Base-by-base conservation (phyloP, 2,113 vertebrate genomes). In the Elgaria multicarinata region DNA sequence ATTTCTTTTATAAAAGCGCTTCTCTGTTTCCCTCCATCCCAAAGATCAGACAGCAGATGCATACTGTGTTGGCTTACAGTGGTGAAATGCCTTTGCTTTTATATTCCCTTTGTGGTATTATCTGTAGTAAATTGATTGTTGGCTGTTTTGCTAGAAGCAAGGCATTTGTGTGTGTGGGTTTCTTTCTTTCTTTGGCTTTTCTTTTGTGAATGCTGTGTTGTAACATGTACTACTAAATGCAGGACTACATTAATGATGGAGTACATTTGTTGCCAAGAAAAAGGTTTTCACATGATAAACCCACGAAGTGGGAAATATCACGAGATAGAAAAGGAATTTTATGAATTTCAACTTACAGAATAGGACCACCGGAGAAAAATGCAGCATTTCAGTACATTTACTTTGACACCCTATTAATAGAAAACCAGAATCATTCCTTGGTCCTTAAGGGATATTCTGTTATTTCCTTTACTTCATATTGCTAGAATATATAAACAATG, bases 111-210 rank as follows among this genome's bases (percentile, higher is more conserved):
- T 82, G 53, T 85, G 55, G 42, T 88, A 5, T 50, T 72, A 87
- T 76, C 36, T 91, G 42, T 87, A 62, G 64, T 55, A 84, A 87
- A 64, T 81, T 91, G 85, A 82, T 46, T 83, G n/a, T 87, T 50
- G 66, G 75, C 72, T 80, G 0, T 89, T 69, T 6, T 1, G 28
- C 46, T 83, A 64, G 39, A 3, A 39, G 33, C 2, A 3, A 36
- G 31, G 83, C 0, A 14, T 1, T 42, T 71, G 26, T 42, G 66
- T 55, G 69, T 71, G 67, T 18, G 22, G 44, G 4, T 85, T 44
- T 9, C n/a, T n/a, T n/a, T n/a, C n/a, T 46, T 53, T 77, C 71
- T 86, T 36, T 20, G 55, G 88, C 76, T 69, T 31, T 85, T 39
- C 71, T 44, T 33, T 79, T n/a, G 22, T 71, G 2, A 18, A 7